Percentiles rank a stretch among this genome's conserved stretches.
These are phyloP conservation scores for Triplophysa bombifrons DNA, from an alignment of 2,797 vertebrate species.

Conservation along the genomic window DNA sequence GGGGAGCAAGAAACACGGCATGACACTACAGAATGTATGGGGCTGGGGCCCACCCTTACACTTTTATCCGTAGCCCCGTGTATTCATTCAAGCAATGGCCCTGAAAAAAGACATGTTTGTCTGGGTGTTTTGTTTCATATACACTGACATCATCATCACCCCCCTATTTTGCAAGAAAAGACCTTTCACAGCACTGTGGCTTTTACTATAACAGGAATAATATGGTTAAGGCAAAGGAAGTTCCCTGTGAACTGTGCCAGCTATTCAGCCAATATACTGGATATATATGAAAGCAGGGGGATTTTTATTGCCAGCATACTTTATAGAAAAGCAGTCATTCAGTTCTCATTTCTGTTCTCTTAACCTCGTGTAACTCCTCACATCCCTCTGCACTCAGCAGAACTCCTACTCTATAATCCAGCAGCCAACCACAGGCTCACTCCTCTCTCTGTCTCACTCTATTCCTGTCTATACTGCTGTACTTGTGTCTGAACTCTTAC, in stretches of 20 bases:
- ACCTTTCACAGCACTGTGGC: constrained; percentile 5
- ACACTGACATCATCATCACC: constrained; percentile 20
- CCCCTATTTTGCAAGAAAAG: constrained; percentile 30
- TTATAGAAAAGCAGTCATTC: constrained; percentile 13
- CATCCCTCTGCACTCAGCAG: constrained; percentile 36
- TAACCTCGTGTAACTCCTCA: constrained; percentile 22
- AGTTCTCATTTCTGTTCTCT: constrained; percentile 2
- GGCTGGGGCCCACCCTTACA: neutral
- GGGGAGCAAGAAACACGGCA: neutral
- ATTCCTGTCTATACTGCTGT: constrained; percentile 29
- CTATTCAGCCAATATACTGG: constrained; percentile 23
- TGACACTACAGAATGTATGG: neutral
- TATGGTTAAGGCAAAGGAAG: constrained; percentile 48
- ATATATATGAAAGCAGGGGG: constrained; percentile 56
- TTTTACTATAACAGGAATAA: constrained; percentile 36
- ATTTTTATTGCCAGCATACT: constrained; percentile 11
- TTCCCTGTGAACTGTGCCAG: constrained; percentile 50
- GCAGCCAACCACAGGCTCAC: constrained; percentile 33
- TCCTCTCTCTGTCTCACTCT: constrained; percentile 27
- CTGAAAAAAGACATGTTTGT: neutral
- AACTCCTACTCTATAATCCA: constrained; percentile 42
- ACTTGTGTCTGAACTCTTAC: constrained; percentile 33
- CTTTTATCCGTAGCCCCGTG: neutral
- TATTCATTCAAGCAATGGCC: neutral
- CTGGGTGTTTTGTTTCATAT: neutral